A percentile compares a stretch with the other conserved stretches of the same genome.
Evolutionary conservation across 2,797 vertebrate genomes (phyloP).

Genomic region (Anolis apletophallus): DNA sequence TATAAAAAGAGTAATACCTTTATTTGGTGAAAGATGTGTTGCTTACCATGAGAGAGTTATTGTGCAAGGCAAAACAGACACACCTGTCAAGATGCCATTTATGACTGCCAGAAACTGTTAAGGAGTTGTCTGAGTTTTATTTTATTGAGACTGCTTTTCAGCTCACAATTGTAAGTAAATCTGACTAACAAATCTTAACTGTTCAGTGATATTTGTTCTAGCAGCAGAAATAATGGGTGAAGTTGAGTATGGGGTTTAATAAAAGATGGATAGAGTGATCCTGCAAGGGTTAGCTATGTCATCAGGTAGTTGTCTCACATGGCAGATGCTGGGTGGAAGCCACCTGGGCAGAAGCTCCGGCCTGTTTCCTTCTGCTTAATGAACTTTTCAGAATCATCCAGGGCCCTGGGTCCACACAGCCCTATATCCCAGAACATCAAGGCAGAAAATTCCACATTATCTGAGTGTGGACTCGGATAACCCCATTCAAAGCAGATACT

Average conservation of each 20-base stretch:
- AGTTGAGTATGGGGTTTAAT: neutral
- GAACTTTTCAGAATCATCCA: neutral
- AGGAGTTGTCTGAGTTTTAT: neutral
- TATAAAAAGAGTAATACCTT: slow-evolving; percentile 33
- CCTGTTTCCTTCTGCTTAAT: neutral
- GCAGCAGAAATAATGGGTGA: neutral
- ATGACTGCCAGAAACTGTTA: slow-evolving; percentile 2
- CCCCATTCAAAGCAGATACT: too few relatives aligned
- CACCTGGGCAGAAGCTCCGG: neutral
- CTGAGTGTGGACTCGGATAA: too few relatives aligned
- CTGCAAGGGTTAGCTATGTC: neutral
- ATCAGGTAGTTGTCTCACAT: neutral
- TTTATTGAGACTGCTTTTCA: slow-evolving; percentile 8
- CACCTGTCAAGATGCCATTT: neutral
- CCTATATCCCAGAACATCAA: too few relatives aligned
- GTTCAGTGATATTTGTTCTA: neutral
- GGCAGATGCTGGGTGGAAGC: neutral
- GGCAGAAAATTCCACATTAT: too few relatives aligned
- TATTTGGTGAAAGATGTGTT: slow-evolving; percentile 38
- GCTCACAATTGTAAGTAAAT: neutral
- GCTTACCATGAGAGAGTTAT: slow-evolving; percentile 43
- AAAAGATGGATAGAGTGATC: neutral
- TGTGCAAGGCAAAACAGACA: slow-evolving; percentile 50
- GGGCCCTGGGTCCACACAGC: too few relatives aligned
- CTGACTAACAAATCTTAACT: neutral